phyloP scores from a whole-genome alignment of 2,888 invertebrate species.

The Heliconius sara region DNA sequence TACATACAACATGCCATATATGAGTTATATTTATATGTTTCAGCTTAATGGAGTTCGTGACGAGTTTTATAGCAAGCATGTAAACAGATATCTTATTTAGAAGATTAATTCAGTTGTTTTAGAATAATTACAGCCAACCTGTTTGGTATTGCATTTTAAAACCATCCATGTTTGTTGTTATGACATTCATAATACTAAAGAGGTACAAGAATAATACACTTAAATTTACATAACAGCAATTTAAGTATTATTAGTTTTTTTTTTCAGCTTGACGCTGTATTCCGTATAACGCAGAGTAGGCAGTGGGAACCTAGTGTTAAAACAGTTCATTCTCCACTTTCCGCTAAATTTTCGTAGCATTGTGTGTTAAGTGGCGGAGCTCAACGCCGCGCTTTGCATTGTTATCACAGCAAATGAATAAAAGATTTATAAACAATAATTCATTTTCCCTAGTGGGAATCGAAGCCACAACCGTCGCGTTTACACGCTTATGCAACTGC shows the following conservation, averaged over 20 bases:
- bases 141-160: constrained; percentile 26
- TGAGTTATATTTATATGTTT: constrained; percentile 3
- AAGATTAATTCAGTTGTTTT: constrained; percentile 25
- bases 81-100: constrained; percentile 11
- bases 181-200: constrained; percentile 12
- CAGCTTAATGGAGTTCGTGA: constrained; percentile 12
- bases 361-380: not conserved
- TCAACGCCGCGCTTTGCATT: no score
- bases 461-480: no score
- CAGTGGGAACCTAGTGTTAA: not conserved
- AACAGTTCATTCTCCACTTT: not conserved
- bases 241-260: not conserved
- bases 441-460: no score
- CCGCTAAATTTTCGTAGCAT: not conserved
- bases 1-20: not conserved
- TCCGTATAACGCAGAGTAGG: not conserved
- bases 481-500: no score
- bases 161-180: not conserved
- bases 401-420: no score
- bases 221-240: not conserved
- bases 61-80: constrained; percentile 7
- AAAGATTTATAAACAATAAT: no score
- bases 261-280: not conserved
- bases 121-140: constrained; percentile 27
- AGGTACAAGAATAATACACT: not conserved